Evolutionary conservation across 2,797 vertebrate genomes (phyloP).

Genomic region (Botia almorhae): DNA sequence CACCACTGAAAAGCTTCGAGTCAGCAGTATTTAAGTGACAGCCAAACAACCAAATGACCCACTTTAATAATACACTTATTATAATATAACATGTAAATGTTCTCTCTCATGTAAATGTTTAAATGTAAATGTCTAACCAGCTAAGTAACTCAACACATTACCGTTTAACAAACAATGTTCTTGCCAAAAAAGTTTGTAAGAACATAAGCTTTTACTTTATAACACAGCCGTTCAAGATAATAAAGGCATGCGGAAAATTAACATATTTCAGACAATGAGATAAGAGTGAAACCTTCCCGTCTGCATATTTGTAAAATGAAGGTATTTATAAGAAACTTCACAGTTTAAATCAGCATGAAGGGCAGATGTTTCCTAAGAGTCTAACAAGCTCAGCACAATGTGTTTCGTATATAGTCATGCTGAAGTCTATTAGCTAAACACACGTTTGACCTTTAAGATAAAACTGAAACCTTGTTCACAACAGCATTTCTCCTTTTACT

Average conservation of each 20-base stretch:
- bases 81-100: neutral
- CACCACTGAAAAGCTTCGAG: conserved; percentile 52
- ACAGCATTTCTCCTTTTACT: too few relatives aligned
- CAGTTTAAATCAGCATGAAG: too few relatives aligned
- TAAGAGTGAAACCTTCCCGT: neutral
- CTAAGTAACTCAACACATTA: too few relatives aligned
- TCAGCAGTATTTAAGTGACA: conserved; percentile 61
- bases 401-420: neutral
- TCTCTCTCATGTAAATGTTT: too few relatives aligned
- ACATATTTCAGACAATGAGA: neutral
- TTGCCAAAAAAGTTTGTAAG: neutral
- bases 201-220: neutral
- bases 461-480: too few relatives aligned
- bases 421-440: too few relatives aligned
- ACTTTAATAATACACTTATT: conserved; percentile 12
- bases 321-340: too few relatives aligned
- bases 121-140: too few relatives aligned
- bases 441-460: too few relatives aligned
- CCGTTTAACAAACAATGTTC: too few relatives aligned
- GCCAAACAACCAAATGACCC: neutral
- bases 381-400: neutral
- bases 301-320: neutral
- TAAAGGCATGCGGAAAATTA: conserved; percentile 6
- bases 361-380: neutral
- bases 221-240: neutral